Evolutionary conservation across 2,888 invertebrate species (phyloP).

Genomic region (Tenthredo amoena): DNA sequence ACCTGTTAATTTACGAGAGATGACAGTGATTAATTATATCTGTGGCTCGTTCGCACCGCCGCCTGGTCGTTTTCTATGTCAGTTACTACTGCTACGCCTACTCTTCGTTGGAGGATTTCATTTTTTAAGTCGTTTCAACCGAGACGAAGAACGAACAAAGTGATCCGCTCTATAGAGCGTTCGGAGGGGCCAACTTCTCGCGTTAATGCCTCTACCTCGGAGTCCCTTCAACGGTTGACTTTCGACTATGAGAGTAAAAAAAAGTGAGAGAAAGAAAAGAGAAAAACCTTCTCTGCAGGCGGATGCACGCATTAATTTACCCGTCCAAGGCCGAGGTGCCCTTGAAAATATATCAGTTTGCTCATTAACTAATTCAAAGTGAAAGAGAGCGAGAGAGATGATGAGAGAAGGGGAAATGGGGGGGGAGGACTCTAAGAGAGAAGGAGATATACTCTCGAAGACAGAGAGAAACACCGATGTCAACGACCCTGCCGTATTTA

Average conservation of each 20-base stretch:
- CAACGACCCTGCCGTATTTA: slow-evolving; percentile 51
- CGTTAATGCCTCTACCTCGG: not conserved
- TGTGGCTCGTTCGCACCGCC: not conserved
- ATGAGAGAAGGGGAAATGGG: not conserved
- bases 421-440: not conserved
- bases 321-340: slow-evolving; percentile 20
- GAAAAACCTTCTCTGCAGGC: not conserved
- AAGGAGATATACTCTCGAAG: slow-evolving; percentile 4
- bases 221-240: slow-evolving; percentile 13
- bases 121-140: slow-evolving; percentile 33
- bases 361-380: slow-evolving; percentile 48
- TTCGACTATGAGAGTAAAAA: not conserved
- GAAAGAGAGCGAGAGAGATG: slow-evolving; percentile 28
- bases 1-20: slow-evolving; percentile 42
- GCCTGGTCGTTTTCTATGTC: not conserved
- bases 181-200: not conserved
- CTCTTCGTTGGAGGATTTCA: slow-evolving; percentile 28
- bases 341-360: slow-evolving; percentile 44
- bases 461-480: slow-evolving; percentile 29
- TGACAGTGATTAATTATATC: slow-evolving; percentile 43
- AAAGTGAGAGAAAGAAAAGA: not conserved
- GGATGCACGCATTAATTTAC: slow-evolving; percentile 42
- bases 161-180: not conserved
- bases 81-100: not conserved
- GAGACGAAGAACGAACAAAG: slow-evolving; percentile 35